Base-by-base conservation (phyloP, 2,888 invertebrate species). In the Penaeus monodon region DNA sequence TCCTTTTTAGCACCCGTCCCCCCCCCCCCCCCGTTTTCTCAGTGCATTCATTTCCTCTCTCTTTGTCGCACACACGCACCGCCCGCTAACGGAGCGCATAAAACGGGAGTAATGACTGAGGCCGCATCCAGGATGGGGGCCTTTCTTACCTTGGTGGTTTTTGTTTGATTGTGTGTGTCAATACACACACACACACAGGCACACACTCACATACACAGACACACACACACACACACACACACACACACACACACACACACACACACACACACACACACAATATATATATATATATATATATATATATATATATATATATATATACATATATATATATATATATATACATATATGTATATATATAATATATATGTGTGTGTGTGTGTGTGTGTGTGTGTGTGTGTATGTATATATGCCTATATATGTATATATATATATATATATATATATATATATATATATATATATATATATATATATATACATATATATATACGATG, bases 241-340 rank as follows among this genome's bases (percentile, higher is more conserved):
- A 70, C 2, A 70, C 6, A 70, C 6, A 70, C 6, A 70, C 14
- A 70, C 6, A 70, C 4, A 70, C 6, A n/a, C 6, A 12, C 6
- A n/a, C 14, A 70, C 6, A 70, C 6, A 70, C 6, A 33, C 6
- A 70, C 0, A 70, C 2, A 33, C 14, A 70, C 6, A 70, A 70
- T 24, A 70, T 24, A 70, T 24, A 70, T 24, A 70, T 24, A 70
- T 24, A 70, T 24, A 70, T 29, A 70, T 70, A 70, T 70, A 70
- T 70, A 70, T 70, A 70, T 70, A 70, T 70, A 70, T 70, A 70
- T 70, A 70, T 70, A 70, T 70, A n/a, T 70, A 70, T n/a, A 70
- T 70, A 70, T 70, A 70, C 1, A 24, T 24, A 68, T 17, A 24
- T n/a, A 70, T n/a, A 70, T n/a, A 70, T 70, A n/a, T 70, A 33